These are phyloP conservation scores for Callocephalon fimbriatum DNA, from an alignment of 2,113 vertebrate species.

Conservation along the genomic window DNA sequence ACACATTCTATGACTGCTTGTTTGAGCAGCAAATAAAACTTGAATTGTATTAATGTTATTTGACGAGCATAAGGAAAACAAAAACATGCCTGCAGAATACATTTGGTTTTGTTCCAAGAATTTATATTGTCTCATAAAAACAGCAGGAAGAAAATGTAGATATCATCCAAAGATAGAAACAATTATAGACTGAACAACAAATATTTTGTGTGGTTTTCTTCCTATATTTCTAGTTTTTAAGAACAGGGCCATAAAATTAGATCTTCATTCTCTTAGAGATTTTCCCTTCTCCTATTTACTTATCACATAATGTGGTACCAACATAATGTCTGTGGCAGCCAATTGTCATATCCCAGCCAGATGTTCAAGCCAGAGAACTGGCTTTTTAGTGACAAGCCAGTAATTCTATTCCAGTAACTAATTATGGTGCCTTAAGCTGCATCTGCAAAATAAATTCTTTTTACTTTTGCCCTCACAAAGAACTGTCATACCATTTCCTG, in stretches of 20 bases:
- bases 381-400: conserved; percentile 30
- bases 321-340: background rate
- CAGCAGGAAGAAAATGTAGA: background rate
- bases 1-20: background rate
- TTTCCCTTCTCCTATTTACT: background rate
- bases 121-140: background rate
- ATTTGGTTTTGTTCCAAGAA: background rate
- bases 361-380: background rate
- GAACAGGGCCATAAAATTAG: background rate
- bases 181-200: background rate
- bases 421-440: background rate
- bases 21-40: background rate
- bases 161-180: background rate
- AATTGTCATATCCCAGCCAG: background rate
- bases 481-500: background rate
- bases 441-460: background rate
- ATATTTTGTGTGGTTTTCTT: background rate
- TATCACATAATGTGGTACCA: background rate
- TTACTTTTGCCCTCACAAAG: background rate
- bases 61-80: background rate
- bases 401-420: conserved; percentile 28
- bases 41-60: background rate
- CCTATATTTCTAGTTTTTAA: background rate
- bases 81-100: background rate
- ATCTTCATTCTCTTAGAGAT: background rate